Evolutionary conservation across 1,140 invertebrate genomes (phyloP).

Genomic region (Aphis gossypii): DNA sequence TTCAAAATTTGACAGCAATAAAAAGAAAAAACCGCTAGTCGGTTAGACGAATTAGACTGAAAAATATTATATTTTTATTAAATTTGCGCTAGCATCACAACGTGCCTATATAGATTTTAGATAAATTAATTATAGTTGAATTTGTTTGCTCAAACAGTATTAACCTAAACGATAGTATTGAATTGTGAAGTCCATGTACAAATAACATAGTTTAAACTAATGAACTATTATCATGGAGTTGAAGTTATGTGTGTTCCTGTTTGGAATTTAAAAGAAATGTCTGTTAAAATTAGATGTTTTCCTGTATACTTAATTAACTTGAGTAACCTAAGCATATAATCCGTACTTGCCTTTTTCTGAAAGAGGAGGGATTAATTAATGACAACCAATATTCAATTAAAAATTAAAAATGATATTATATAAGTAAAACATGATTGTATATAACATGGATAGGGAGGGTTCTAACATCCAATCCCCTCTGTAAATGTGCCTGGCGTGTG

Average conservation of each 20-base stretch:
- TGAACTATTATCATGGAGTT: neutral
- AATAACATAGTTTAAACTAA: neutral
- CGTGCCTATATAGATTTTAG: constrained; percentile 52
- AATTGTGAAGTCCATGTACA: neutral
- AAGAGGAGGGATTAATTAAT: neutral
- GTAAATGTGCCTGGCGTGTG: neutral
- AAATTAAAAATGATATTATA: neutral
- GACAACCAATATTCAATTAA: neutral
- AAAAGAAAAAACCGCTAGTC: constrained; percentile 11
- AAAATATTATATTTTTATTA: constrained; percentile 48
- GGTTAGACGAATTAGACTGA: constrained; percentile 52
- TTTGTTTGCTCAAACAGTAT: constrained; percentile 58
- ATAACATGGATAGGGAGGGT: neutral
- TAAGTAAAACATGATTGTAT: neutral
- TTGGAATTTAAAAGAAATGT: neutral
- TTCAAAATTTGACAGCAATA: constrained; percentile 31
- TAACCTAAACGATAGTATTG: constrained; percentile 17
- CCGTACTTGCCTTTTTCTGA: neutral
- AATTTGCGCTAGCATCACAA: constrained; percentile 13
- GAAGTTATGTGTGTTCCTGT: neutral
- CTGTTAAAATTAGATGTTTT: neutral
- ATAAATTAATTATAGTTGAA: constrained; percentile 38
- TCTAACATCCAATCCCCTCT: neutral
- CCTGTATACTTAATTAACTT: neutral
- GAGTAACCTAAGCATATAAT: neutral